Evolutionary conservation across 2,888 invertebrate genomes (phyloP).

Genomic region (Cephus spinipes): DNA sequence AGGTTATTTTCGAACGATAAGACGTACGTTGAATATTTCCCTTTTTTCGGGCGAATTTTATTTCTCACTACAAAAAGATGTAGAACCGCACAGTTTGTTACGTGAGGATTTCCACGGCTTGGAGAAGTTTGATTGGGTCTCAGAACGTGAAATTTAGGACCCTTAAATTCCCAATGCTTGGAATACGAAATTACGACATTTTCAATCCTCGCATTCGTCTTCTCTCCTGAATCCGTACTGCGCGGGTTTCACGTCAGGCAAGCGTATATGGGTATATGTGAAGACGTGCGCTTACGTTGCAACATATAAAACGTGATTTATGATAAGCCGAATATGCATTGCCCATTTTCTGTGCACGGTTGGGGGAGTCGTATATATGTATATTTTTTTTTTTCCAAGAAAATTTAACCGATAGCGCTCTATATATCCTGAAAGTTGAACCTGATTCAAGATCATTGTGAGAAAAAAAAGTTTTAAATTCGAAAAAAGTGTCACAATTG

Average conservation of each 20-base stretch:
- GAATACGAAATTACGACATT: slow-evolving; percentile 2
- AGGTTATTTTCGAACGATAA: not conserved
- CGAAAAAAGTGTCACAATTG: not conserved
- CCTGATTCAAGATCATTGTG: no score
- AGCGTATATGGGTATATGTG: not conserved
- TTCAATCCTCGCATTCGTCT: slow-evolving; percentile 7
- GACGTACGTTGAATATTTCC: not conserved
- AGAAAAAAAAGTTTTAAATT: no score
- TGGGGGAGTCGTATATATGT: not conserved
- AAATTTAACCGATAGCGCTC: not conserved
- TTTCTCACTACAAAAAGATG: not conserved
- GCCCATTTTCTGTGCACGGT: not conserved
- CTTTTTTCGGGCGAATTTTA: not conserved
- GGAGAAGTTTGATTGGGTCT: slow-evolving; percentile 48
- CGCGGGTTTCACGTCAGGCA: not conserved
- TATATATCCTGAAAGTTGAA: no score
- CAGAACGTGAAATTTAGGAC: slow-evolving; percentile 1
- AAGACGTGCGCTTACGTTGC: not conserved
- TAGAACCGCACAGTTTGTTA: not conserved
- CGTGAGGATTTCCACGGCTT: slow-evolving; percentile 37
- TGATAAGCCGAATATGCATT: slow-evolving; percentile 4
- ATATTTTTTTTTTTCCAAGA: not conserved
- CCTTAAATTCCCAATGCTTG: not conserved
- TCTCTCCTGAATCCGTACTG: not conserved
- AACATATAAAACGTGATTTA: not conserved